Evolutionary conservation across 2,888 invertebrate species (phyloP).

Genomic region (Marronus borbonicus): DNA sequence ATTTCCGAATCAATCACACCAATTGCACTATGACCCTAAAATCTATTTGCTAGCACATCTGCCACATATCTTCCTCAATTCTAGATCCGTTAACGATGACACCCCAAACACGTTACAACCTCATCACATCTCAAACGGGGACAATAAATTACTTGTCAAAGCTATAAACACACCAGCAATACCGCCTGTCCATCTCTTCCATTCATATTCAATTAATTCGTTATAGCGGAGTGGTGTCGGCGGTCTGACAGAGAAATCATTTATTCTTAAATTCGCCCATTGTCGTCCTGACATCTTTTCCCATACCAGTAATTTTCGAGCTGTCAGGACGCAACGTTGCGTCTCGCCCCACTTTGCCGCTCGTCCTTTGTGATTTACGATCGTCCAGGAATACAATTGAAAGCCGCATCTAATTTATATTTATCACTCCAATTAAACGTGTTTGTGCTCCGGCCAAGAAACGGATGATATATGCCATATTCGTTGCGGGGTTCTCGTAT

Average conservation of each 20-base stretch:
- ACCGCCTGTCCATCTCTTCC: conserved; percentile 63
- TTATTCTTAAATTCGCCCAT: conserved; percentile 52
- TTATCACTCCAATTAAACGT: conserved; percentile 64
- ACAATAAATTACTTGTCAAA: conserved; percentile 39
- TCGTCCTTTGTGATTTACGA: conserved; percentile 62
- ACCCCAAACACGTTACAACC: conserved; percentile 17
- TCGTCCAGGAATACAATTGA: conserved; percentile 60
- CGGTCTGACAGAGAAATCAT: conserved; percentile 40
- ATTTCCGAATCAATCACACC: too few relatives aligned
- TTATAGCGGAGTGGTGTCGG: conserved; percentile 30
- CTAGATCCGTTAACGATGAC: conserved; percentile 1
- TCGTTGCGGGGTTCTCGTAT: not conserved
- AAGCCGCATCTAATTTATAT: conserved; percentile 64
- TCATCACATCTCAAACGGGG: conserved; percentile 14
- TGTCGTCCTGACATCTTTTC: conserved; percentile 60
- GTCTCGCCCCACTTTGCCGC: conserved; percentile 11
- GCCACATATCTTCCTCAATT: not conserved
- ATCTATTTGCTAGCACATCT: not conserved
- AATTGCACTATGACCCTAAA: too few relatives aligned
- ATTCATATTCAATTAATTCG: conserved; percentile 49
- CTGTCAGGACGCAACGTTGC: conserved; percentile 53
- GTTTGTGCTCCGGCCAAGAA: conserved; percentile 50
- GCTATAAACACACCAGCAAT: conserved; percentile 35
- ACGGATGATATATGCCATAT: conserved; percentile 31
- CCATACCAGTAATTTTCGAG: conserved; percentile 59